Conservation (phyloP, 2,888 invertebrate genomes). For the Rotaria magnacalcarata region DNA sequence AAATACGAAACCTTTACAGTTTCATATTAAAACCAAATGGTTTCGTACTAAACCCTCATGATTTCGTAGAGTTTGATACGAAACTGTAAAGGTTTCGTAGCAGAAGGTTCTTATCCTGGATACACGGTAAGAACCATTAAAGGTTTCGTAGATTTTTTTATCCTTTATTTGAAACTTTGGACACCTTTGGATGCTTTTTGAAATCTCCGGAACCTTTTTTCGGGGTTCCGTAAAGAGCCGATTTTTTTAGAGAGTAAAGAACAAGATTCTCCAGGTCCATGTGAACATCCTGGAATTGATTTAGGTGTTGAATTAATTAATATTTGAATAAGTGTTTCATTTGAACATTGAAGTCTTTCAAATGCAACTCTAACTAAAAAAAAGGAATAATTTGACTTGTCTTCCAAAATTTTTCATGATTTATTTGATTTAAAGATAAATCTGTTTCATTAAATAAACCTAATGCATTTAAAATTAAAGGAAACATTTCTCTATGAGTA, state of each 20-base stretch:
- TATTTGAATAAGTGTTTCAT: neutral
- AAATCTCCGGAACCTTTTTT: too few relatives aligned
- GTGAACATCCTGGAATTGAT: neutral
- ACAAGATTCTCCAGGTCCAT: neutral
- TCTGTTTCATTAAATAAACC: neutral
- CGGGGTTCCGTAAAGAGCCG: too few relatives aligned
- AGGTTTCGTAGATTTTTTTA: too few relatives aligned
- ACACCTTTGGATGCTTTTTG: too few relatives aligned
- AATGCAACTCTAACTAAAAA: neutral
- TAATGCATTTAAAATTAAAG: neutral
- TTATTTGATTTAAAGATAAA: neutral
- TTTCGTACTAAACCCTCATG: too few relatives aligned
- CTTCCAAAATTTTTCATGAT: neutral
- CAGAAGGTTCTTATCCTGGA: too few relatives aligned
- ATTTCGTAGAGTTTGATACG: too few relatives aligned
- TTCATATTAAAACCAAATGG: too few relatives aligned
- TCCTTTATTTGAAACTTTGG: too few relatives aligned
- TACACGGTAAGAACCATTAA: too few relatives aligned
- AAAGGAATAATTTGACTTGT: neutral
- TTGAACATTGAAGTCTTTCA: neutral
- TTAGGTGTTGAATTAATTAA: neutral
- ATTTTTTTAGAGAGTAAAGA: neutral
- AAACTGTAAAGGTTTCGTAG: too few relatives aligned
- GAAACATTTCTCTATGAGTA: neutral
- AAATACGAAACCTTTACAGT: too few relatives aligned